phyloP scores from a whole-genome alignment of 2,888 invertebrate species.

The Lithophane socia region DNA sequence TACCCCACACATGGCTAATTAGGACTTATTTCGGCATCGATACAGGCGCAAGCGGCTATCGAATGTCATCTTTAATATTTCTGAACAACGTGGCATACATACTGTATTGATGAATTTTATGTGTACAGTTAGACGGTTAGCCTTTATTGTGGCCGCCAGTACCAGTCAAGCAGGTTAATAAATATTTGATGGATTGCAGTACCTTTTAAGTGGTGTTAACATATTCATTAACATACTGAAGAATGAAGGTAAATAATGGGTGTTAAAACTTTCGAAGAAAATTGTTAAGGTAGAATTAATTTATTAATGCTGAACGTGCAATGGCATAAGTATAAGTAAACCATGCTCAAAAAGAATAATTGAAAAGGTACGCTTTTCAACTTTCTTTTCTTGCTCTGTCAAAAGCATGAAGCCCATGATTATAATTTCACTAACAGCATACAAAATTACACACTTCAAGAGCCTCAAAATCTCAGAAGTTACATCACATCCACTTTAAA shows the following conservation, averaged over 20 bases:
- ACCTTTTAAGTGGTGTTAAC: conserved; percentile 50
- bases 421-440: conserved; percentile 29
- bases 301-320: conserved; percentile 20
- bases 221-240: conserved; percentile 41
- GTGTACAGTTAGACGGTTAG: conserved; percentile 54
- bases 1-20: conserved; percentile 64
- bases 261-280: conserved; percentile 30
- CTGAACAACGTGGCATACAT: conserved; percentile 52
- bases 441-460: conserved; percentile 25
- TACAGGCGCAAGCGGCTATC: conserved; percentile 51
- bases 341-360: neutral
- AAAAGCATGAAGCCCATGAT: neutral
- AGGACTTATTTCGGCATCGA: conserved; percentile 63
- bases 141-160: conserved; percentile 51
- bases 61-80: conserved; percentile 53
- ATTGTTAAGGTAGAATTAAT: neutral
- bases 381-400: neutral
- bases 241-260: conserved; percentile 33
- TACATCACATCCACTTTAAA: conserved; percentile 34
- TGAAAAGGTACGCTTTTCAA: conserved; percentile 2
- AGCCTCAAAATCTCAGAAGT: conserved; percentile 21
- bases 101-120: conserved; percentile 42
- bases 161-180: conserved; percentile 43
- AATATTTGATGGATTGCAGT: conserved; percentile 54
- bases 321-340: conserved; percentile 6